These are phyloP conservation scores for Phaedon cochleariae DNA, from an alignment of 2,888 invertebrate genomes.

Conservation along the genomic window DNA sequence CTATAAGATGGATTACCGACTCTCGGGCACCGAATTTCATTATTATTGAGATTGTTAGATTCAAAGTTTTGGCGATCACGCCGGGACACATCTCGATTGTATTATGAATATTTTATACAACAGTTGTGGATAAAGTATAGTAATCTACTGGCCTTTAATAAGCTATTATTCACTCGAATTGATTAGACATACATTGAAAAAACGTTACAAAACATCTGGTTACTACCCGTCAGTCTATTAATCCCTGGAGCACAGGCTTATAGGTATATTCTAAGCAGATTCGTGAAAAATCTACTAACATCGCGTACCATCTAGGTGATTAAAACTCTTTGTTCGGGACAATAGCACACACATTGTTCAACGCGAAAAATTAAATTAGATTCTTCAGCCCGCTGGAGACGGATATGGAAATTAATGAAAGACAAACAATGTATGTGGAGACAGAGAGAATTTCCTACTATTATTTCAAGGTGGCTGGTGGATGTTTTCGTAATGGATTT, in stretches of 20 bases:
- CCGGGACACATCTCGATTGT: too few relatives aligned
- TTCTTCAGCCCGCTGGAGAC: not conserved
- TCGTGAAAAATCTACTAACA: not conserved
- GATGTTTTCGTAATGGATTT: not conserved
- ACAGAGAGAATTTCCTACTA: not conserved
- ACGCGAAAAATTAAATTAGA: not conserved
- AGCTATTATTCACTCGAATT: too few relatives aligned
- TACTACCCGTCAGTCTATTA: not conserved
- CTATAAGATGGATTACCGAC: too few relatives aligned
- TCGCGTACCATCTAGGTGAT: not conserved
- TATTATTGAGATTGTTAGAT: too few relatives aligned
- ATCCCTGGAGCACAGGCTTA: not conserved
- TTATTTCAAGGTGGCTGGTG: not conserved
- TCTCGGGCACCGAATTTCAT: too few relatives aligned
- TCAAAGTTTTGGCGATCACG: too few relatives aligned
- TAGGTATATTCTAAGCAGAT: not conserved
- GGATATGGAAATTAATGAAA: not conserved
- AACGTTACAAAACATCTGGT: too few relatives aligned
- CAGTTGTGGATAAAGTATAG: too few relatives aligned
- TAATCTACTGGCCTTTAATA: too few relatives aligned
- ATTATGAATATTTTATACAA: too few relatives aligned
- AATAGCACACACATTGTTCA: not conserved
- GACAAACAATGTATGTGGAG: not conserved
- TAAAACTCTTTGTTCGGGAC: not conserved
- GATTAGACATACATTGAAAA: too few relatives aligned